These are phyloP conservation scores for Rynchops niger DNA, from an alignment of 2,113 vertebrate species.

Conservation along the genomic window DNA sequence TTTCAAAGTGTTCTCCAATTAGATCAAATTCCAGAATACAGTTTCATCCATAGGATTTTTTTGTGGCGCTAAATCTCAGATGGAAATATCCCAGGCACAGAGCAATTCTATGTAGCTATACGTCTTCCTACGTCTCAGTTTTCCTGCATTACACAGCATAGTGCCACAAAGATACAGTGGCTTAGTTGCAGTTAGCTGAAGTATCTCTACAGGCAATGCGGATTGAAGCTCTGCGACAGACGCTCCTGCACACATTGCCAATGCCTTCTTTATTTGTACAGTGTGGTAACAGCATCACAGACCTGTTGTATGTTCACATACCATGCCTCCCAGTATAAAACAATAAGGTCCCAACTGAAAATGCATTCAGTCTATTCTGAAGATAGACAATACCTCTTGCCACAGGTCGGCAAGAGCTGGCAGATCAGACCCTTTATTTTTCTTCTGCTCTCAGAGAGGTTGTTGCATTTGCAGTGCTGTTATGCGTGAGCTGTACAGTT, in stretches of 20 bases:
- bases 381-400: neutral
- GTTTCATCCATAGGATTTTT: neutral
- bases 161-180: neutral
- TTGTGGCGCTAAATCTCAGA: neutral
- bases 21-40: neutral
- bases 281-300: neutral
- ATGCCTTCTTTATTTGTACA: neutral
- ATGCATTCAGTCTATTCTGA: neutral
- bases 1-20: neutral
- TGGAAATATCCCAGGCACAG: neutral
- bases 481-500: accelerated
- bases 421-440: neutral
- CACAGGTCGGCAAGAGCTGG: accelerated
- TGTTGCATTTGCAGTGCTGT: neutral
- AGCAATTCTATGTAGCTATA: neutral
- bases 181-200: neutral
- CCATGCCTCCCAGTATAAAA: neutral
- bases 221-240: neutral
- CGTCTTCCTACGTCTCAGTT: neutral
- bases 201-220: neutral
- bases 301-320: neutral
- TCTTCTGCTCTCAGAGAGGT: neutral
- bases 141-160: neutral
- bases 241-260: neutral
- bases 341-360: neutral